Conservation (phyloP, 2,113 vertebrate genomes). For the Eurypyga helias region DNA sequence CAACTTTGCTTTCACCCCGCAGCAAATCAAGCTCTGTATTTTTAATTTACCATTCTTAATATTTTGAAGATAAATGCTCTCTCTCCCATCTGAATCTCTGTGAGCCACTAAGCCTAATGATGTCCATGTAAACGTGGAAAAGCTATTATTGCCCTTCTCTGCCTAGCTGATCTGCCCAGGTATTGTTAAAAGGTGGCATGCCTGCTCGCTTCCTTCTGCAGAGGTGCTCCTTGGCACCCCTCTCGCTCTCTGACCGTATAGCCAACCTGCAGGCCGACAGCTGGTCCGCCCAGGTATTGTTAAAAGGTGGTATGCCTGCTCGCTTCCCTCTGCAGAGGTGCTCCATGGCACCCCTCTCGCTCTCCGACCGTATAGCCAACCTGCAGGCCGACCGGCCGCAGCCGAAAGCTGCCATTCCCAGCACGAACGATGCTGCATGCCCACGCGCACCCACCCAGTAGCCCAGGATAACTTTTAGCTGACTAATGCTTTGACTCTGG, state of each 20-base stretch:
- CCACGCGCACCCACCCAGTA: background rate
- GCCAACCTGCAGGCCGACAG: background rate
- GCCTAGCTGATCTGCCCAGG: background rate
- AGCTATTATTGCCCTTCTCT: background rate
- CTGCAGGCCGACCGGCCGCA: accelerated
- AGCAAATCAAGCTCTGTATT: background rate
- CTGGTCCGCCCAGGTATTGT: background rate
- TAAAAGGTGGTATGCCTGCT: background rate
- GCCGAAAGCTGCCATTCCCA: background rate
- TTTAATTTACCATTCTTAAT: background rate
- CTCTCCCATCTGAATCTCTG: background rate
- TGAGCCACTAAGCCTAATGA: background rate
- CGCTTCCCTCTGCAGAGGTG: background rate
- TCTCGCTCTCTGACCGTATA: background rate
- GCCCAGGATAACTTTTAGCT: background rate
- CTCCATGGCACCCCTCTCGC: background rate
- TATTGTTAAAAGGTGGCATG: background rate
- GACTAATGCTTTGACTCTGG: background rate
- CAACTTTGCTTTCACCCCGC: background rate
- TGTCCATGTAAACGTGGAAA: background rate
- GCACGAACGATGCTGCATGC: accelerated
- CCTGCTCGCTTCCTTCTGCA: background rate
- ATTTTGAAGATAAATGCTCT: background rate
- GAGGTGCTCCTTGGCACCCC: background rate
- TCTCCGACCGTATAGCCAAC: background rate